Conservation (phyloP, 2,113 vertebrate species). For the Psilopsiagon aurifrons region DNA sequence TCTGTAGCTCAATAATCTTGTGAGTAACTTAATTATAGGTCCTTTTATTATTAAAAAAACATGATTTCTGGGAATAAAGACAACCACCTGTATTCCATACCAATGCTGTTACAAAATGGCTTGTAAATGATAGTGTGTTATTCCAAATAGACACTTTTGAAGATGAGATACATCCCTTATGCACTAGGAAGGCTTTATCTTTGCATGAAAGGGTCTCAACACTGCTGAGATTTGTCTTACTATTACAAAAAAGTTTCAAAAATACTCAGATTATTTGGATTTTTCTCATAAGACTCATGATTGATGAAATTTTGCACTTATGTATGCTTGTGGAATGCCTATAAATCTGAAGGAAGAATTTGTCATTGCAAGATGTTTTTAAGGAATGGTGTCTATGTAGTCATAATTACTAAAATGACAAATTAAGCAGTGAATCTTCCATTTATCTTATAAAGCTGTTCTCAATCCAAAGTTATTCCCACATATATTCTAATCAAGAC, state of each 20-base stretch:
- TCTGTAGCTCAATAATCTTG: neutral
- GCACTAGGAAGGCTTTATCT: neutral
- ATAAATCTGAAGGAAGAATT: neutral
- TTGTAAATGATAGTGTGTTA: neutral
- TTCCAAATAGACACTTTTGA: neutral
- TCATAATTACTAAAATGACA: slow-evolving; percentile 14
- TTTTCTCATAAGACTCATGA: neutral
- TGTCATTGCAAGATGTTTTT: neutral
- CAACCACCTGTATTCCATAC: neutral
- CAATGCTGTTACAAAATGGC: neutral
- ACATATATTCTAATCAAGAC: neutral
- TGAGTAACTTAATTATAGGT: neutral
- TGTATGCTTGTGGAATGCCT: neutral
- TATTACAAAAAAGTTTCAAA: neutral
- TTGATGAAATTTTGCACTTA: neutral
- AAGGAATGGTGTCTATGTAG: neutral
- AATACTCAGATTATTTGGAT: neutral
- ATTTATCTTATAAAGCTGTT: slow-evolving; percentile 19
- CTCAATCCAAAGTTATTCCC: neutral
- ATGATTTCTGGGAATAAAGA: neutral
- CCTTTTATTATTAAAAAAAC: neutral
- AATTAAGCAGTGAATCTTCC: slow-evolving; percentile 8
- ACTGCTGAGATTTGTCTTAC: neutral
- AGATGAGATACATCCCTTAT: neutral
- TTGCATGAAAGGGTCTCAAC: neutral